Evolutionary conservation across 1,140 invertebrate species (phyloP).

Genomic region (Drosophila leontia): DNA sequence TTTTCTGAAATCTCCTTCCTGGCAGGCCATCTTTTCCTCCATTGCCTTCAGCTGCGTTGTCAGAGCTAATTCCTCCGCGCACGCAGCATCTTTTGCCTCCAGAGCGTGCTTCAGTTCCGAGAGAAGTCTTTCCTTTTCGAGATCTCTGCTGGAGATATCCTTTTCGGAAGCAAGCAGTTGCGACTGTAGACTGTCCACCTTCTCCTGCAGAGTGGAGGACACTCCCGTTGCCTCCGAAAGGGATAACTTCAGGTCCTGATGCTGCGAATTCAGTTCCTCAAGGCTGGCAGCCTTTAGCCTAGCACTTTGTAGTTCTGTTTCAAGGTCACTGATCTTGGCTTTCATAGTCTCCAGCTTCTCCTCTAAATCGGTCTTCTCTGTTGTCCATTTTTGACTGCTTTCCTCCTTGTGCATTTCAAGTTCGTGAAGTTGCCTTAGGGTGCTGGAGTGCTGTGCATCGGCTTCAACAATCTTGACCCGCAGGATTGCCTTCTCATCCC

Average conservation of each 20-base stretch:
- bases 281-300: neutral
- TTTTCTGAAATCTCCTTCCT: slow-evolving; percentile 15
- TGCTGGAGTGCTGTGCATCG: neutral
- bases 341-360: slow-evolving; percentile 14
- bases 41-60: slow-evolving; percentile 3
- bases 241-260: slow-evolving; percentile 7
- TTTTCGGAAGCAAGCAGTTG: neutral
- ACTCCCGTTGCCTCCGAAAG: neutral
- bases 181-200: neutral
- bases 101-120: slow-evolving; percentile 8
- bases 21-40: slow-evolving; percentile 8
- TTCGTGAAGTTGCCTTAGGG: neutral
- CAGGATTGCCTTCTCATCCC: slow-evolving; percentile 40
- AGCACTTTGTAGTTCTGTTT: slow-evolving; percentile 7
- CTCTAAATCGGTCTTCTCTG: slow-evolving; percentile 4
- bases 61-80: neutral
- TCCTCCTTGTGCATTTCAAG: neutral
- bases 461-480: slow-evolving; percentile 13
- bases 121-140: slow-evolving; percentile 8
- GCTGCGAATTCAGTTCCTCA: slow-evolving; percentile 23
- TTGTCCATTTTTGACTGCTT: neutral
- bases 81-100: neutral
- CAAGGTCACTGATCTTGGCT: slow-evolving; percentile 23
- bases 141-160: neutral
- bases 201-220: neutral